A percentile compares a stretch with the other conserved stretches of the same genome.
These are phyloP conservation scores for Junonia oenone DNA, from an alignment of 2,888 invertebrate genomes.

Conservation along the genomic window DNA sequence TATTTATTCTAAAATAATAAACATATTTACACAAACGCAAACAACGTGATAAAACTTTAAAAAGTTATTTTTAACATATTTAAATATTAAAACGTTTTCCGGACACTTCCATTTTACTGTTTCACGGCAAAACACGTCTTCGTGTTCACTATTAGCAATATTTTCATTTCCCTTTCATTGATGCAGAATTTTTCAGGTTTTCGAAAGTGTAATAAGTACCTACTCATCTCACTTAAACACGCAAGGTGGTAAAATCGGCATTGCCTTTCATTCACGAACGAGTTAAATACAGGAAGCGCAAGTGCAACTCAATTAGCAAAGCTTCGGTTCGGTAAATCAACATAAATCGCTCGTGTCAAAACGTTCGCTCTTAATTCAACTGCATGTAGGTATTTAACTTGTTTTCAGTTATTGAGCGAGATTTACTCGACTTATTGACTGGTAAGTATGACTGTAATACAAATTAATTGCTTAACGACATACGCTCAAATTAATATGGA, in stretches of 20 bases:
- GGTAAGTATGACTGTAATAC: slow-evolving; percentile 9
- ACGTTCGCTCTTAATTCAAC: slow-evolving; percentile 33
- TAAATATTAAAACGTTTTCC: too few relatives aligned
- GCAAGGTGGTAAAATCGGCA: neutral
- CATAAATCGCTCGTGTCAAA: slow-evolving; percentile 36
- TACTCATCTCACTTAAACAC: neutral
- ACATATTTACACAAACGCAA: too few relatives aligned
- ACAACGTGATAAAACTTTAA: too few relatives aligned
- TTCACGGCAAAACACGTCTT: too few relatives aligned
- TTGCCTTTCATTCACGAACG: slow-evolving; percentile 6
- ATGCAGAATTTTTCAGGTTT: too few relatives aligned
- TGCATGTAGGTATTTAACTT: slow-evolving; percentile 15
- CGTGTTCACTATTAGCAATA: too few relatives aligned
- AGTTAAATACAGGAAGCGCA: slow-evolving; percentile 12
- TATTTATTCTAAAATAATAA: too few relatives aligned
- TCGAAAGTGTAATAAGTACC: too few relatives aligned
- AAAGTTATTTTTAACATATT: too few relatives aligned
- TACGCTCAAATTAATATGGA: neutral
- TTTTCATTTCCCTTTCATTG: too few relatives aligned
- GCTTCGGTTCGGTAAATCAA: slow-evolving; percentile 33
- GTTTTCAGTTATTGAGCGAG: slow-evolving; percentile 28
- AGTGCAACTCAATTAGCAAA: slow-evolving; percentile 13
- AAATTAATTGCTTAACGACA: slow-evolving; percentile 28
- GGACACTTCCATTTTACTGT: too few relatives aligned
- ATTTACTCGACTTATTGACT: slow-evolving; percentile 24